Evolutionary conservation across 2,888 invertebrate genomes (phyloP), one percentile per base, ranked within the genome.

Genomic region (Microctonus aethiopoides): DNA sequence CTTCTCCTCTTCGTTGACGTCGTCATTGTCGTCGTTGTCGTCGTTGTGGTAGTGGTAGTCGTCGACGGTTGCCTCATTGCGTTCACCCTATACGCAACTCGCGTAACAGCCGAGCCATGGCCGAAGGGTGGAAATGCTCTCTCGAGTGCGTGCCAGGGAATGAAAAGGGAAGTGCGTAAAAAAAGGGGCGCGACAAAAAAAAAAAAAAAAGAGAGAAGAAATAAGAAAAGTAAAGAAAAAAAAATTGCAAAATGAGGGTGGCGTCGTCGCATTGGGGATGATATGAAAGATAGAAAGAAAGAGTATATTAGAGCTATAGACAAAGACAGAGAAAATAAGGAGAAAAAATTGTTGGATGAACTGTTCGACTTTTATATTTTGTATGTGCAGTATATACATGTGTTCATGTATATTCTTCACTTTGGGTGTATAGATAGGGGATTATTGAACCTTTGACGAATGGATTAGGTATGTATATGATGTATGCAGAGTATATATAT

Each of bases 101-200:
- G 68, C 60, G 64, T 65, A 71, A 73, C 61, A 65, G 67, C 70
- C 72, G 71, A 67, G 72, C 70, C 63, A 70, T 70, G 65, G 68
- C 72, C 66, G 66, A 67, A 54, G 74, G 81, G 80, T 80, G 76
- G 77, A 82, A 82, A 83, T 78, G 80, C 81, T 81, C 78, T 77
- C 79, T 82, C 80, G 78, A 80, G 80, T 77, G 78, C 69, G 67
- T 57, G 62, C 64, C 54, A 51, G 54, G 34, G 65, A 46, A 61
- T 68, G 65, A 57, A 66, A 69, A 66, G 62, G 34, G 59, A 24
- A 24, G 36, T 51, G 67, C 46, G n/a, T 61, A 39, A 56, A 61
- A 54, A 32, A 61, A n/a, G n/a, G 62, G 66, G 56, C 46, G 57
- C 62, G 66, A 24, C 60, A 11, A 41, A 22, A 60, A 63, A 52